phyloP scores from a whole-genome alignment of 2,113 vertebrate species.

The Falco punctatus region DNA sequence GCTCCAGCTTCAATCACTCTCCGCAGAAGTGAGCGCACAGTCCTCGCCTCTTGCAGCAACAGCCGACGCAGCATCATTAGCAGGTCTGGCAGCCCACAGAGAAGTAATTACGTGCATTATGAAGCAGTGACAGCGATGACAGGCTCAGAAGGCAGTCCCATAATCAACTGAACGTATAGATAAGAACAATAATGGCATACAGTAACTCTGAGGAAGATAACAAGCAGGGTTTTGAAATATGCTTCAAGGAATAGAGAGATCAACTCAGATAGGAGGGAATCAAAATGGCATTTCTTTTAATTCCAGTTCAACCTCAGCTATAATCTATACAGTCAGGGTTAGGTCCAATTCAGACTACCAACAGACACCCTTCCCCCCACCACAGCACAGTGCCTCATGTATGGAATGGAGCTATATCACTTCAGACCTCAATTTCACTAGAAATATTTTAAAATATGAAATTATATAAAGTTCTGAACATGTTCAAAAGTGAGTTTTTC shows the following conservation, averaged over 20 bases:
- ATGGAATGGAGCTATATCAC: background rate
- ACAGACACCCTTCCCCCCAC: background rate
- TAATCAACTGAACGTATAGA: background rate
- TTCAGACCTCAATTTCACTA: background rate
- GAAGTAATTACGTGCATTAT: background rate
- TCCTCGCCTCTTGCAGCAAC: fast-evolving
- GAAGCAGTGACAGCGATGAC: background rate
- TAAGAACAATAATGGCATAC: background rate
- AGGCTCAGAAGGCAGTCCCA: background rate
- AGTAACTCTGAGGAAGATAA: background rate
- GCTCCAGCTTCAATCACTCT: background rate
- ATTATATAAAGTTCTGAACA: background rate
- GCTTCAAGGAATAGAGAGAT: background rate
- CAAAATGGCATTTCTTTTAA: background rate
- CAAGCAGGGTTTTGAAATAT: background rate
- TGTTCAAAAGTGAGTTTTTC: background rate
- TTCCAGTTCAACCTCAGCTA: background rate
- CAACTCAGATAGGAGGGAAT: background rate
- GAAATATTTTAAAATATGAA: background rate
- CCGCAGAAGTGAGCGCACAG: fast-evolving
- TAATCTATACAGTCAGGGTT: background rate
- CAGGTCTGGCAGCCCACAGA: background rate
- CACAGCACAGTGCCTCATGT: fast-evolving
- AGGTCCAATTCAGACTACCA: background rate
- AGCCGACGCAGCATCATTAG: background rate